Evolutionary conservation across 1,140 invertebrate species (phyloP).

Genomic region (Apis laboriosa): DNA sequence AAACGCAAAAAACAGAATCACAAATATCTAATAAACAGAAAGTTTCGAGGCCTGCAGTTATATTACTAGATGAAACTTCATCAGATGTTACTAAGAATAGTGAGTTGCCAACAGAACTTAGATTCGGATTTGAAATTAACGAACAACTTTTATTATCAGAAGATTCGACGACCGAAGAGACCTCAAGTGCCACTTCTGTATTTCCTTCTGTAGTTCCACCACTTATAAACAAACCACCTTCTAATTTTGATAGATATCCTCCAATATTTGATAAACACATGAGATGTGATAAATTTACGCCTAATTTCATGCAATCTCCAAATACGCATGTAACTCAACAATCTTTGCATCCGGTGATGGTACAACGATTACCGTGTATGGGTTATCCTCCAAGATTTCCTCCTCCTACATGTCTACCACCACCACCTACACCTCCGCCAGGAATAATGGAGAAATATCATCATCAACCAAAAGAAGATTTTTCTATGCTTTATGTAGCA

Average conservation of each 20-base stretch:
- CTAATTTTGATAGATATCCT: constrained; percentile 68
- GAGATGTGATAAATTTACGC: constrained; percentile 71
- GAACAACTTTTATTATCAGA: constrained; percentile 82
- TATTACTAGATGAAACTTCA: constrained; percentile 83
- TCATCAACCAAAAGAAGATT: constrained; percentile 75
- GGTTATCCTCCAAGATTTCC: constrained; percentile 66
- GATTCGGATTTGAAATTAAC: constrained; percentile 87
- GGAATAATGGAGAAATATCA: constrained; percentile 69
- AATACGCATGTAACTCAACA: constrained; percentile 57
- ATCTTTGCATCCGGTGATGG: constrained; percentile 67
- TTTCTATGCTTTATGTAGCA: constrained; percentile 79
- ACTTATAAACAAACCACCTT: constrained; percentile 64
- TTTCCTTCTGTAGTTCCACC: constrained; percentile 56
- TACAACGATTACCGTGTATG: constrained; percentile 68
- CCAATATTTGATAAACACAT: constrained; percentile 67
- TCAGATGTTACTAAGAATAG: constrained; percentile 73
- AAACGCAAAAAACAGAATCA: constrained; percentile 45
- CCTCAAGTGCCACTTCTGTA: constrained; percentile 52
- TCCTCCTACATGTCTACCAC: constrained; percentile 58
- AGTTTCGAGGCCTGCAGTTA: constrained; percentile 82
- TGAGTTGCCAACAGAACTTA: constrained; percentile 82
- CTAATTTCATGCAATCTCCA: constrained; percentile 69
- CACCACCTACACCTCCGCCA: constrained; percentile 54
- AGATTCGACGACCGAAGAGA: constrained; percentile 57
- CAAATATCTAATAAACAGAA: constrained; percentile 53